Conservation (phyloP, 2,888 invertebrate genomes). For the Apamea crenata region DNA sequence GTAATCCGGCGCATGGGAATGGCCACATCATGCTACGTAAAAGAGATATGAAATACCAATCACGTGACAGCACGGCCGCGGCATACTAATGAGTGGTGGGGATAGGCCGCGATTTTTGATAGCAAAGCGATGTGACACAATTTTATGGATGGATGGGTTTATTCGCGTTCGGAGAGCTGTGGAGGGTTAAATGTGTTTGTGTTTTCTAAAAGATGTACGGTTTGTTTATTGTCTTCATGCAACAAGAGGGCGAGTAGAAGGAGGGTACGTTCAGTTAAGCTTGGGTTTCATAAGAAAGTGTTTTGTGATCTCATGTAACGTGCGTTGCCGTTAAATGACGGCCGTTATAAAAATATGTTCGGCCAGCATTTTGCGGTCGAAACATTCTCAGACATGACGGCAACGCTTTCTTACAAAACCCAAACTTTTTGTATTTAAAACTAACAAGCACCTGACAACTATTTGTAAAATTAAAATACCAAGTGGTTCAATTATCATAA, state of each 20-base stretch:
- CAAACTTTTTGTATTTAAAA: neutral
- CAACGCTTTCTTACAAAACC: neutral
- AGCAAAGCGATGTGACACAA: constrained; percentile 52
- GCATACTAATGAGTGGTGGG: constrained; percentile 59
- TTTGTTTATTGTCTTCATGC: neutral
- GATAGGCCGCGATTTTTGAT: constrained; percentile 54
- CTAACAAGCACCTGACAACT: neutral
- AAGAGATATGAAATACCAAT: constrained; percentile 69
- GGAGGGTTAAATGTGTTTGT: constrained; percentile 27
- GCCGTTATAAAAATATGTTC: neutral
- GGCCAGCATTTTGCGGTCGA: neutral
- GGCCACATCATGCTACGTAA: constrained; percentile 54
- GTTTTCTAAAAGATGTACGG: constrained; percentile 1
- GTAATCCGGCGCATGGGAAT: constrained; percentile 61
- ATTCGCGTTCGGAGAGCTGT: constrained; percentile 19
- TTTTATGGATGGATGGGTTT: constrained; percentile 58
- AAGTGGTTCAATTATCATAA: neutral
- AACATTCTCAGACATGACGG: neutral
- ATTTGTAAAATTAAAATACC: neutral
- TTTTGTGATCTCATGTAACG: neutral
- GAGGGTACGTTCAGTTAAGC: neutral
- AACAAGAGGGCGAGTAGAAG: neutral
- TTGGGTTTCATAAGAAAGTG: neutral
- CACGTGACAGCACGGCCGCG: constrained; percentile 59
- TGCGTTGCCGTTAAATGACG: neutral